Percentiles rank a stretch among this genome's conserved stretches.
These are phyloP conservation scores for Neogale vison DNA, from an alignment of 2,113 vertebrate genomes.

Conservation along the genomic window DNA sequence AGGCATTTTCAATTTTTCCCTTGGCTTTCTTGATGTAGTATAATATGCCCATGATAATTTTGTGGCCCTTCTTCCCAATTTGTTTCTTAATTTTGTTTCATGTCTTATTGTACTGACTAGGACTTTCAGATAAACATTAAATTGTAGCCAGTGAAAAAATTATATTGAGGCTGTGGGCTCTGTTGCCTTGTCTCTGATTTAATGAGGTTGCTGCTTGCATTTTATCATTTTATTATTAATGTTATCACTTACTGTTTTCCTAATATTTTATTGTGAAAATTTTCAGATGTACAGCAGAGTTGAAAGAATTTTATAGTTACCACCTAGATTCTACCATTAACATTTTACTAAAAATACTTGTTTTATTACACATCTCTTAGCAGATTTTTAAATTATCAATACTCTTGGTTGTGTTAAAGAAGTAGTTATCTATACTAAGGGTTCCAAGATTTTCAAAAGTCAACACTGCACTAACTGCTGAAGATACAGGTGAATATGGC, in stretches of 20 bases:
- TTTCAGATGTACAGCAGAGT: not conserved
- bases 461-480: not conserved
- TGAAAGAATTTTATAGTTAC: not conserved
- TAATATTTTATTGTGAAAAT: not conserved
- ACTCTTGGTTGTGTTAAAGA: not conserved
- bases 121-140: not conserved
- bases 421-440: not conserved
- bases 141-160: not conserved
- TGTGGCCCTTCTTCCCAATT: not conserved
- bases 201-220: not conserved
- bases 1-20: not conserved
- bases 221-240: conserved; percentile 6
- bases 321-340: not conserved
- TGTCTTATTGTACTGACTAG: not conserved
- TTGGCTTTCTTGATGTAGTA: not conserved
- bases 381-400: not conserved
- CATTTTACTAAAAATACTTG: not conserved
- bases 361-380: not conserved
- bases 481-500: not conserved
- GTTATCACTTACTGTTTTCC: not conserved
- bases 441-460: conserved; percentile 7
- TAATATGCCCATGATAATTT: not conserved
- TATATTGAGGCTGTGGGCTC: not conserved
- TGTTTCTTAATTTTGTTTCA: conserved; percentile 30
- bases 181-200: conserved; percentile 22